These are phyloP conservation scores for Casuarius casuarius DNA, from an alignment of 2,113 vertebrate species.

Conservation along the genomic window DNA sequence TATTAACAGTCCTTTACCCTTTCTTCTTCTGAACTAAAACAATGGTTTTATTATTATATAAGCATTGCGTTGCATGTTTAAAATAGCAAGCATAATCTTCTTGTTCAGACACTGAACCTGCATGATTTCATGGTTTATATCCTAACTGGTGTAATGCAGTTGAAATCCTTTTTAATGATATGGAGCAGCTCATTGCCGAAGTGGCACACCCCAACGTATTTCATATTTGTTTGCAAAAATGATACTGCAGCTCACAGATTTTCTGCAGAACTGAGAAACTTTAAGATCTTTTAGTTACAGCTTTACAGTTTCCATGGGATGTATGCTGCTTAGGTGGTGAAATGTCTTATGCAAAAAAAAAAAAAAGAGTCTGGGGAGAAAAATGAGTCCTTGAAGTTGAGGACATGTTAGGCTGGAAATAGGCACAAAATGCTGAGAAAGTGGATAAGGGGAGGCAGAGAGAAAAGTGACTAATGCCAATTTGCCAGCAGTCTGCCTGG, in stretches of 20 bases:
- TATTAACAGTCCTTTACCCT: neutral
- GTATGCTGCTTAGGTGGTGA: neutral
- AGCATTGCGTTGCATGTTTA: neutral
- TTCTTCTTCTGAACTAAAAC: neutral
- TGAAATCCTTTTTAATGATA: neutral
- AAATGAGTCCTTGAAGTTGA: neutral
- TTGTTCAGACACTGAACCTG: neutral
- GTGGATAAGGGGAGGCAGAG: constrained; percentile 7
- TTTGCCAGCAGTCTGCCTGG: constrained; percentile 68
- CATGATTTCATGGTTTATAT: neutral
- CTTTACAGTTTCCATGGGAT: neutral
- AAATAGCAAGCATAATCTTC: neutral
- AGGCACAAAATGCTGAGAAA: neutral
- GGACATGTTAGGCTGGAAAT: neutral
- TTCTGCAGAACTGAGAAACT: neutral
- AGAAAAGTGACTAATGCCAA: constrained; percentile 33
- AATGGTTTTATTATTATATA: neutral
- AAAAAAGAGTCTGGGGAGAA: neutral
- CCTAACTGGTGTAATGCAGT: neutral
- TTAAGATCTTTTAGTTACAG: neutral
- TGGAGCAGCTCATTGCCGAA: neutral
- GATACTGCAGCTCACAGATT: neutral
- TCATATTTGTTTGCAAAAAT: neutral
- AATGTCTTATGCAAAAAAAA: neutral
- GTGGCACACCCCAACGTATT: neutral